Base-by-base conservation (phyloP, 64 coral and sea anemone genomes). In the Stylophora pistillata region DNA sequence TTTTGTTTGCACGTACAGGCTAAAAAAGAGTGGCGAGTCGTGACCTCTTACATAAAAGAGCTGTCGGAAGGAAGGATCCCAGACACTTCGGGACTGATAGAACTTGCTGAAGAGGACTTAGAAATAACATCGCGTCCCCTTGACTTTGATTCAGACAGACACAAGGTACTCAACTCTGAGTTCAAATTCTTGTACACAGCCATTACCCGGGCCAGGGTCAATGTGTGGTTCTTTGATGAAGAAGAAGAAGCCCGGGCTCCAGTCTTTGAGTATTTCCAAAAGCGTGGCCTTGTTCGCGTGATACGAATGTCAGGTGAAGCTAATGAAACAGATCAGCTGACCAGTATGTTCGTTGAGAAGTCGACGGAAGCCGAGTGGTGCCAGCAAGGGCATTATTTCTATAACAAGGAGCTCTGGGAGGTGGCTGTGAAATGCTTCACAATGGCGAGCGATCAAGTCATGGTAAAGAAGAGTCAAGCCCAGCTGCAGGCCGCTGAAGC, bases 191-290 rank as follows among this genome's bases (percentile, higher is more conserved):
- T 99, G 53, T 99, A 99, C 90, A 99, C 97, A 17, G 97, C 97
- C 18, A 92, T 99, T 26, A 99, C 97, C 26, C 87, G 97, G 15
- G 97, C 97, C 13, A 66, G 97, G 68, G 97, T 99, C 11, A 99
- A 99, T 62, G 97, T 99, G 4, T 99, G 97, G 97, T 93, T 99
- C 70, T 99, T 99, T 70, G 97, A 99, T 55, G 81, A 99, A 85
- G 90, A 95, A 72, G 61, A 93, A 52, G 90, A 99, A 32, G 84
- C 90, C 0, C 86, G 97, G 21, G 73, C 90, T 18, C 97, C 97
- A 0, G 92, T 99, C 83, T 99, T 99, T 66, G 97, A 99, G 33
- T 99, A 99, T 77, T 99, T 99, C 60, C 90, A 87, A 73, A 91
- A 62, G 55, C 55, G 92, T 57, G 73, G 57, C n/a, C 82, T 99